Evolutionary conservation across 2,113 vertebrate genomes (phyloP).

Genomic region (Centropus bengalensis): DNA sequence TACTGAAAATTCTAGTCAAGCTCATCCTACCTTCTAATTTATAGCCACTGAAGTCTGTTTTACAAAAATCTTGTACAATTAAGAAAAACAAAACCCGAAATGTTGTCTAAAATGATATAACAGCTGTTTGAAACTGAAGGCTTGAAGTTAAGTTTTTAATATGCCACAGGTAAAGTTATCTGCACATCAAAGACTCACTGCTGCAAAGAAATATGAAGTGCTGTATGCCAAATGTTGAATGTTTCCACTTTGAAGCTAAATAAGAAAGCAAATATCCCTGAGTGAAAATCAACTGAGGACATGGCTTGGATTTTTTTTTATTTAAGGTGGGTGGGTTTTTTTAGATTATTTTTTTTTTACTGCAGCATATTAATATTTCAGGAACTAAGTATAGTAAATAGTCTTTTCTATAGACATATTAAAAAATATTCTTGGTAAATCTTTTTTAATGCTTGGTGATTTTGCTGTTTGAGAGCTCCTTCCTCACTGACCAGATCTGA

Average conservation of each 20-base stretch:
- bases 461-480: background rate
- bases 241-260: background rate
- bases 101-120: background rate
- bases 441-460: background rate
- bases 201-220: conserved; percentile 11
- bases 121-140: conserved; percentile 23
- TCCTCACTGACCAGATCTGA: background rate
- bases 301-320: too few relatives aligned
- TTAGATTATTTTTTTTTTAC: background rate
- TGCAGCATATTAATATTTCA: background rate
- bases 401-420: background rate
- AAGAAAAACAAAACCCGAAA: background rate
- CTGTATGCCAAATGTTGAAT: conserved; percentile 13
- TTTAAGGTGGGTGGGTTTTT: too few relatives aligned
- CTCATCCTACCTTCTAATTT: background rate
- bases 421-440: background rate
- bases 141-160: conserved; percentile 4
- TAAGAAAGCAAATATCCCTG: background rate
- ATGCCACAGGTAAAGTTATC: conserved; percentile 52
- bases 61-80: background rate
- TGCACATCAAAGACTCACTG: conserved; percentile 49
- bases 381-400: background rate
- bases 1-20: background rate
- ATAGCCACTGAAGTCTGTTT: background rate
- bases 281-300: background rate